A percentile compares a stretch with the other conserved stretches of the same genome.
phyloP scores from a whole-genome alignment of 2,113 vertebrate species.

The Sitta europaea region DNA sequence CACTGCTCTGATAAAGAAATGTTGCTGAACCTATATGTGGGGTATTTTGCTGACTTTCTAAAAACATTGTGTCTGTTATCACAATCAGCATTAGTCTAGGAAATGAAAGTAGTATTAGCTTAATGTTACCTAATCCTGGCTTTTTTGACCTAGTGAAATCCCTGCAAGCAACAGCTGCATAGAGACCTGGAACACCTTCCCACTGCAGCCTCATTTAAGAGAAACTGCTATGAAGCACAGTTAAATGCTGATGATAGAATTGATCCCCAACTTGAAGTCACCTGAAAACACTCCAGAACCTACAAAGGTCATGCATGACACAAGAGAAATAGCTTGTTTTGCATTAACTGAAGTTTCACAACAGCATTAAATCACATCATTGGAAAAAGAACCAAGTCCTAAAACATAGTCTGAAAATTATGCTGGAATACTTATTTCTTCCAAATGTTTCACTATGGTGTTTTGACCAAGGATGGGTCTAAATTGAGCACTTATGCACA shows the following conservation, averaged over 20 bases:
- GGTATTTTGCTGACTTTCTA: not conserved
- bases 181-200: not conserved
- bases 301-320: not conserved
- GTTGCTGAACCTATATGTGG: not conserved
- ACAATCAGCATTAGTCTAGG: not conserved
- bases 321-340: not conserved
- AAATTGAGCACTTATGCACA: not conserved
- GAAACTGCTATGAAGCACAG: not conserved
- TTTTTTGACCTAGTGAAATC: not conserved
- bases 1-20: not conserved
- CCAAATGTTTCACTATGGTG: not conserved
- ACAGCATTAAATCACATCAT: not conserved
- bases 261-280: not conserved
- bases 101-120: not conserved
- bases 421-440: not conserved
- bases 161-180: not conserved
- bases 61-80: not conserved
- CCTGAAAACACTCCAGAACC: not conserved
- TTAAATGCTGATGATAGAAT: not conserved
- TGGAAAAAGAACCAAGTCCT: not conserved
- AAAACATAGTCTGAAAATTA: not conserved
- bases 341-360: not conserved
- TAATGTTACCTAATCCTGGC: not conserved
- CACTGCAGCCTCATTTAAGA: not conserved
- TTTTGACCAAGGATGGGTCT: not conserved